Evolutionary conservation across 2,113 vertebrate species (phyloP), one percentile per base, ranked within the genome.

Genomic region (Australoheros scitulus): DNA sequence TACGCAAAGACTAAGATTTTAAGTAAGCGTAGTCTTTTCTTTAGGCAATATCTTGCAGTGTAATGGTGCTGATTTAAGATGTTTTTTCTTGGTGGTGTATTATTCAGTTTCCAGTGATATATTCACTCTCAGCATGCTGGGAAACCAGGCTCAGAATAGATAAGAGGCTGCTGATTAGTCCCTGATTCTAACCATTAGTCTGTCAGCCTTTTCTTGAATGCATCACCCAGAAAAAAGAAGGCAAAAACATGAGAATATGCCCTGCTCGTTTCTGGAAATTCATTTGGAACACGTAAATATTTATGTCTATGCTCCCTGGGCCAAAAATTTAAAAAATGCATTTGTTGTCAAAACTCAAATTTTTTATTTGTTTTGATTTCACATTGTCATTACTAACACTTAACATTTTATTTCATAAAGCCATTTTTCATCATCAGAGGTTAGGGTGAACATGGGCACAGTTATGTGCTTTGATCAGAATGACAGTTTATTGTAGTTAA

Each of bases 201-300:
- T 77, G 6, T 60, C 0, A 17, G 36, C 24, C 11, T 77, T 43
- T 77, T 61, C 6, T 47, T 60, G 17, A 77, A 50, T 32, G 17
- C 17, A 50, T 60, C 26, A 61, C 34, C n/a, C 6, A 24, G 2
- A 38, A 59, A 18, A 72, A 52, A 20, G 5, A 20, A 2, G n/a
- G 22, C 9, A 2, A 0, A 1, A 38, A 34, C n/a, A 58, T 76
- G 14, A 32, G 52, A 72, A 26, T 32, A 55, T 0, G 20, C 26
- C 22, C 3, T 29, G 22, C 34, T 43, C 36, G 7, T 34, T 20
- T 70, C 29, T 52, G 15, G 43, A 10, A 70, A 70, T 70, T 70
- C 7, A 52, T 70, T 20, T 52, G 24, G 24, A 29, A 50, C 24
- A 11, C 32, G 52, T 52, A 70, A 52, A 20, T 32, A n/a, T 52